Conservation (phyloP, 2,888 invertebrate species). For the Stenichneumon culpator region DNA sequence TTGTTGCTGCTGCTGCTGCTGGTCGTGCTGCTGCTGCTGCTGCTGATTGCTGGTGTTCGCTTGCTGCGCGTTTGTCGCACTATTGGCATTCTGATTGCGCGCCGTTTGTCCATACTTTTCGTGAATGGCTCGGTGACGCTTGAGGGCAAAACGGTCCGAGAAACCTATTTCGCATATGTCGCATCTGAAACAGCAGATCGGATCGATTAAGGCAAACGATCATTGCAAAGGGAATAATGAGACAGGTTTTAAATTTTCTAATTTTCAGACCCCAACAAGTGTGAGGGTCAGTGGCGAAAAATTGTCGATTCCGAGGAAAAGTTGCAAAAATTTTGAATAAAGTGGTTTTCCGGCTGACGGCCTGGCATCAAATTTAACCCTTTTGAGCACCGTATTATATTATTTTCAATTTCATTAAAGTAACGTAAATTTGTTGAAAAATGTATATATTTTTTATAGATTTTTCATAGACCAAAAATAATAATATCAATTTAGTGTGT, state of each 20-base stretch:
- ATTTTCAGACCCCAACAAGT: no score
- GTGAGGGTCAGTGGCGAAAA: no score
- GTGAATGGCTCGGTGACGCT: constrained; percentile 94
- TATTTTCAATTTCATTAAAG: no score
- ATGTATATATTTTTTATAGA: background rate
- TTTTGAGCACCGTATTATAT: no score
- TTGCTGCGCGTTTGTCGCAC: constrained; percentile 86
- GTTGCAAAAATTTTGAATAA: no score
- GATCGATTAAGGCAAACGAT: background rate
- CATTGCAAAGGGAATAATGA: background rate
- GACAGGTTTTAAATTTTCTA: background rate
- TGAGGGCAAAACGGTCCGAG: constrained; percentile 94
- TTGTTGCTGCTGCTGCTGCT: constrained; percentile 65
- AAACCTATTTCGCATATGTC: constrained; percentile 95
- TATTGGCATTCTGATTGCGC: constrained; percentile 85
- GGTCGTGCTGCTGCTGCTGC: constrained; percentile 75
- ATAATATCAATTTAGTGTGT: background rate
- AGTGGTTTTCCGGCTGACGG: no score
- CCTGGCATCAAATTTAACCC: no score
- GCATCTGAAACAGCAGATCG: constrained; percentile 87
- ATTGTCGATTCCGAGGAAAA: no score
- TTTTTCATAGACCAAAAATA: background rate
- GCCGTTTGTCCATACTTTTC: constrained; percentile 92
- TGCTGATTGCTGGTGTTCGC: constrained; percentile 85
- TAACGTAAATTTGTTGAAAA: constrained; percentile 36